These are phyloP conservation scores for Eurystomus glaucurus DNA, from an alignment of 2,797 vertebrate species.

Conservation along the genomic window DNA sequence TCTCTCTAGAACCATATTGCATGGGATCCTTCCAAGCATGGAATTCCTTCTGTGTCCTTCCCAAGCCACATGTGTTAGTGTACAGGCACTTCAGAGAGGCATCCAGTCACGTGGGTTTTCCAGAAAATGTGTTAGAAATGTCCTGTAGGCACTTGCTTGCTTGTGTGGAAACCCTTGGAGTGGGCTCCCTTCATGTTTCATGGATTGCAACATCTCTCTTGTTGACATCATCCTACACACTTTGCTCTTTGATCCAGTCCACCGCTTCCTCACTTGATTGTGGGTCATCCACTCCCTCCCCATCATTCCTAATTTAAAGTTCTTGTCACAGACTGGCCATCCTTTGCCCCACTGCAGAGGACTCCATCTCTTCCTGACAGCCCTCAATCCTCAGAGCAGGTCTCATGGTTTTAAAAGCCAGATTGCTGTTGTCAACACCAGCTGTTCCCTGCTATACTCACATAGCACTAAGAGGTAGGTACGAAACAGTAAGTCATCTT, in stretches of 20 bases:
- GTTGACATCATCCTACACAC: not conserved
- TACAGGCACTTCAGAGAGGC: not conserved
- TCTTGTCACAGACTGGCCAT: not conserved
- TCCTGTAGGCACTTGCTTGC: not conserved
- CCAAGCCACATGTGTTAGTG: not conserved
- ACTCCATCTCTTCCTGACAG: not conserved
- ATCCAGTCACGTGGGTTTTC: not conserved
- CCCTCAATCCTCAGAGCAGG: not conserved
- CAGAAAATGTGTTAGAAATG: not conserved
- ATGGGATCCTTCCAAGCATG: not conserved
- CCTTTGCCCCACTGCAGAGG: not conserved
- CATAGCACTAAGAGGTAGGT: not conserved
- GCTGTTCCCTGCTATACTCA: not conserved
- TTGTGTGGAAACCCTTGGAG: not conserved
- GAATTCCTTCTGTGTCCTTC: not conserved
- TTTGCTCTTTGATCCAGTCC: not conserved
- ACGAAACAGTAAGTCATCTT: not conserved
- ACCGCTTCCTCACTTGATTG: not conserved
- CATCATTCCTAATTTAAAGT: not conserved
- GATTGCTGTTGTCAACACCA: not conserved
- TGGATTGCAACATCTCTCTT: not conserved
- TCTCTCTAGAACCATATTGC: not conserved
- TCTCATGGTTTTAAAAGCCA: not conserved
- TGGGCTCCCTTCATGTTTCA: not conserved
- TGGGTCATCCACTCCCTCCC: not conserved